phyloP scores from a whole-genome alignment of 2,797 vertebrate species.

The Bryconaethiops microstoma region DNA sequence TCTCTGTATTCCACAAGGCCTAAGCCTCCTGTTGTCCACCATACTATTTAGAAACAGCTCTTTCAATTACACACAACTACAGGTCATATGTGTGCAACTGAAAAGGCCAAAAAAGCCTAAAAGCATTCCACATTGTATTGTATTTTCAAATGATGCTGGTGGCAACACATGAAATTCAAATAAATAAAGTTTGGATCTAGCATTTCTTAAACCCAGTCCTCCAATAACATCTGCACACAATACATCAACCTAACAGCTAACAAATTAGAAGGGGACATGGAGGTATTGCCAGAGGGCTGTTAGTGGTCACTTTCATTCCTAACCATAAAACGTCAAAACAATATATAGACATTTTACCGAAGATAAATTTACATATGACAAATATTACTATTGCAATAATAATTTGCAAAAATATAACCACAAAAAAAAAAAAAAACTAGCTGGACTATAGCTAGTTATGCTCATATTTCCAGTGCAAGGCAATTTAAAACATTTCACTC shows the following conservation, averaged over 20 bases:
- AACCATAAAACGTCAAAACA: too few species aligned
- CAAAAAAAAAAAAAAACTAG: too few species aligned
- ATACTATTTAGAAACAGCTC: neutral
- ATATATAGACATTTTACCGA: too few species aligned
- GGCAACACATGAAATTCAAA: neutral
- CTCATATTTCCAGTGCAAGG: too few species aligned
- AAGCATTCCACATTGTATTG: neutral
- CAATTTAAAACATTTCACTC: too few species aligned
- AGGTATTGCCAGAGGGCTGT: too few species aligned
- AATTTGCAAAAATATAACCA: too few species aligned
- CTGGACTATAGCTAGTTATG: too few species aligned
- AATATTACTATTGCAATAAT: too few species aligned
- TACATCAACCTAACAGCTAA: neutral
- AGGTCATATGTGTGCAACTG: slow-evolving; percentile 3
- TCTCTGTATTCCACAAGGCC: neutral
- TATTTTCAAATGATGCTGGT: slow-evolving; percentile 21
- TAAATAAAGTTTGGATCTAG: too few species aligned
- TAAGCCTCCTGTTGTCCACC: neutral
- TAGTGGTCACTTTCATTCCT: too few species aligned
- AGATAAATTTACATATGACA: too few species aligned
- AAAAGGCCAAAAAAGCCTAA: slow-evolving; percentile 1
- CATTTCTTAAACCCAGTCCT: neutral
- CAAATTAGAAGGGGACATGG: neutral
- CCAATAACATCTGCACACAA: neutral
- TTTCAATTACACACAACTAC: neutral